phyloP scores from a whole-genome alignment of 2,888 invertebrate genomes.

The Ellobium chinense region DNA sequence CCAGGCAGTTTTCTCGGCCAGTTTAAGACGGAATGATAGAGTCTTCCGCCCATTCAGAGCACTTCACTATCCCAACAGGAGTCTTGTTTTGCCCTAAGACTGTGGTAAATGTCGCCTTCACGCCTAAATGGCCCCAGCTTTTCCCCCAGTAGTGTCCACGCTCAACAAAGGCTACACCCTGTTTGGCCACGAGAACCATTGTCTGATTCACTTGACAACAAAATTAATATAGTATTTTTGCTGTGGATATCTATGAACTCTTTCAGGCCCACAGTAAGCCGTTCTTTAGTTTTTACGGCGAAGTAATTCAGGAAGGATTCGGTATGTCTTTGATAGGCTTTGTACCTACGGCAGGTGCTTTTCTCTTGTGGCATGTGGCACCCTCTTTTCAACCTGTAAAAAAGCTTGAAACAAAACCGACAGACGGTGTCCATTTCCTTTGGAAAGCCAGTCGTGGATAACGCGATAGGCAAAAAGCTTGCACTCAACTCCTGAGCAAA shows the following conservation, averaged over 20 bases:
- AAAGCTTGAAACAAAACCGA: not conserved
- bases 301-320: not conserved
- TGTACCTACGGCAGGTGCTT: not conserved
- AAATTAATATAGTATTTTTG: not conserved
- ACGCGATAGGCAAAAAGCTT: not conserved
- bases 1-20: not conserved
- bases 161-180: not conserved
- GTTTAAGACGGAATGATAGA: not conserved
- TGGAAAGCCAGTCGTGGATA: not conserved
- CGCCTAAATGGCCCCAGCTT: not conserved
- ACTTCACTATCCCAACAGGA: not conserved
- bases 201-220: not conserved
- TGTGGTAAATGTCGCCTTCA: not conserved
- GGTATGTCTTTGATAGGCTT: not conserved
- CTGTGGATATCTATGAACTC: not conserved
- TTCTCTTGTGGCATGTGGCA: not conserved
- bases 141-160: not conserved
- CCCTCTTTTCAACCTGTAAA: not conserved
- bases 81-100: not conserved
- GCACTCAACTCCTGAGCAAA: not conserved
- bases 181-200: not conserved
- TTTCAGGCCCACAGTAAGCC: not conserved
- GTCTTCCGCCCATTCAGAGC: not conserved
- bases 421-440: not conserved
- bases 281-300: not conserved